phyloP scores from a whole-genome alignment of 2,888 invertebrate species.

The Erpobdella octoculata region DNA sequence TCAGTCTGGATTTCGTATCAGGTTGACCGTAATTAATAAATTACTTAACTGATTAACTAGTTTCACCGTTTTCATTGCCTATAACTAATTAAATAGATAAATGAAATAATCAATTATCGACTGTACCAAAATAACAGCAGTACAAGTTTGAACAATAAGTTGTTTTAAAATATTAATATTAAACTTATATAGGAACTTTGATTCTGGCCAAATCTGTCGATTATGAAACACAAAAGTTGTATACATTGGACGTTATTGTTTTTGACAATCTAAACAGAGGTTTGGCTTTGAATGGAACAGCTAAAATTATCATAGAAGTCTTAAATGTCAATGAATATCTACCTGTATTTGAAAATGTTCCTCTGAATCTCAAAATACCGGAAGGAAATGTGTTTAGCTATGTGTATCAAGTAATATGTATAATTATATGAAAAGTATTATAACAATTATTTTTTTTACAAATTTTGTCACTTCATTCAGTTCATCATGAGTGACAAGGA shows the following conservation, averaged over 20 bases:
- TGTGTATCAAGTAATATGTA: not conserved
- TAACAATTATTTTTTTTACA: not conserved
- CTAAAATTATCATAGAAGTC: not conserved
- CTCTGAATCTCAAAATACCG: not conserved
- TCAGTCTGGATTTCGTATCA: no score
- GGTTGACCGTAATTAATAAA: no score
- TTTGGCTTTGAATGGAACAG: not conserved
- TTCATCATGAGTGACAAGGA: not conserved
- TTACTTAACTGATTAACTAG: no score
- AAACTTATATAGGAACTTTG: not conserved
- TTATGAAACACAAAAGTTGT: not conserved
- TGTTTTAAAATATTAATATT: not conserved
- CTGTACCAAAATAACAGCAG: not conserved
- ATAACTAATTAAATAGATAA: no score
- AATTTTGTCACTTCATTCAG: not conserved
- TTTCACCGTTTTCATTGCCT: no score
- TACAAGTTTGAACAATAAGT: not conserved
- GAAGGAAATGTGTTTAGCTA: not conserved
- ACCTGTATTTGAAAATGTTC: not conserved
- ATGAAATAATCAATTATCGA: no score
- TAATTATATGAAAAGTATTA: not conserved
- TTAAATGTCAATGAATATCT: constrained; percentile 14
- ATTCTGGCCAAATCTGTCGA: constrained; percentile 4
- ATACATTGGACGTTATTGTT: not conserved
- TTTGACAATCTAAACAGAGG: not conserved